These are phyloP conservation scores for Agelas oroides DNA, from an alignment of 37 sponge, comb jelly and placozoan genomes.

Conservation along the genomic window DNA sequence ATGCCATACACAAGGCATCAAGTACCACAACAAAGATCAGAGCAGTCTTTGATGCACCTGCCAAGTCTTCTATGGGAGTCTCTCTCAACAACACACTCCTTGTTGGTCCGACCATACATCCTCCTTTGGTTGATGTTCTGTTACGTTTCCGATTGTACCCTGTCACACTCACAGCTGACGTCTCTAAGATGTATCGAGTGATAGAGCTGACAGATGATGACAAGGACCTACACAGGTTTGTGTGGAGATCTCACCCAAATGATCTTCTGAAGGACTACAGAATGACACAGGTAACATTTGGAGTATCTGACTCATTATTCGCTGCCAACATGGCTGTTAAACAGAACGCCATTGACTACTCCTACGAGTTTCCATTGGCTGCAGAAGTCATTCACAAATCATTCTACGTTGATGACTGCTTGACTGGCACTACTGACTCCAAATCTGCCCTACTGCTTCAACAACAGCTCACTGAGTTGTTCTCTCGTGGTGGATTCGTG, in stretches of 20 bases:
- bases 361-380: constrained; percentile 32
- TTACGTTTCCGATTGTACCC: constrained; percentile 47
- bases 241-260: constrained; percentile 33
- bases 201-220: constrained; percentile 34
- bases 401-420: no score
- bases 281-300: constrained; percentile 48
- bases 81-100: constrained; percentile 58
- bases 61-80: constrained; percentile 56
- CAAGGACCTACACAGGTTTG: constrained; percentile 45
- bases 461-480: no score
- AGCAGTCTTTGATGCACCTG: constrained; percentile 60
- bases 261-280: constrained; percentile 36
- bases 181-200: constrained; percentile 57
- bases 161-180: constrained; percentile 52
- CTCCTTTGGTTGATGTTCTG: constrained; percentile 46
- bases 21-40: constrained; percentile 57
- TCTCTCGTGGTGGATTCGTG: no score
- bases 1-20: constrained; percentile 59
- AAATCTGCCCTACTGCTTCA: no score
- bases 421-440: no score
- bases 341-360: constrained; percentile 37
- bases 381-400: constrained; percentile 39
- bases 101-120: constrained; percentile 44
- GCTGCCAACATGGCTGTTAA: constrained; percentile 56
- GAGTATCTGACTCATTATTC: constrained; percentile 41